Evolutionary conservation across 92 coral and sea anemone species (phyloP).

Genomic region (Nematostella vectensis): DNA sequence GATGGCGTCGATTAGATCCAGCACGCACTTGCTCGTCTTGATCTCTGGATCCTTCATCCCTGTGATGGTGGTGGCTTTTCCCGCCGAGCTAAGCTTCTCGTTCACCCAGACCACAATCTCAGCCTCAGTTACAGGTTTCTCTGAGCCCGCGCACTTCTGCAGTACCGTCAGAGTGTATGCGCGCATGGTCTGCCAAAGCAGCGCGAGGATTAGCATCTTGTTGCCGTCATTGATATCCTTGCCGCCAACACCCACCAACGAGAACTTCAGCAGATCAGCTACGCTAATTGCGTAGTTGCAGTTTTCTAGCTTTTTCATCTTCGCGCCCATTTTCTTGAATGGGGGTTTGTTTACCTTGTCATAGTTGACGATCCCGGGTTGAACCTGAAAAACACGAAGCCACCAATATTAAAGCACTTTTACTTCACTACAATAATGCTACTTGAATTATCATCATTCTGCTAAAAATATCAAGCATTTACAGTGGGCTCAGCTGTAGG

Average conservation of each 20-base stretch:
- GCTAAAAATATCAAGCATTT: too few species aligned
- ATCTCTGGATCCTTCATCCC: conserved; percentile 78
- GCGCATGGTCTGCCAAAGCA: conserved; percentile 95
- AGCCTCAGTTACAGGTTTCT: conserved; percentile 69
- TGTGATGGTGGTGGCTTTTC: conserved; percentile 43
- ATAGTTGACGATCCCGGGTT: conserved; percentile 78
- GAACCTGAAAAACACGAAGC: conserved; percentile 27
- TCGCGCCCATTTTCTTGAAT: conserved; percentile 77
- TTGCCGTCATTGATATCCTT: conserved; percentile 73
- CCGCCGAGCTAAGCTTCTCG: conserved; percentile 54
- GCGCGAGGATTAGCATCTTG: conserved; percentile 66
- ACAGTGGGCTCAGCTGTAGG: too few species aligned
- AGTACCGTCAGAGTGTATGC: conserved; percentile 81
- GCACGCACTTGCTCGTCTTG: conserved; percentile 47
- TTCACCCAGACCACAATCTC: conserved; percentile 81
- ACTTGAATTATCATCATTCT: too few species aligned
- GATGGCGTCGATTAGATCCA: conserved; percentile 86
- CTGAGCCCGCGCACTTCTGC: conserved; percentile 79
- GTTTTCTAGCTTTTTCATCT: conserved; percentile 91
- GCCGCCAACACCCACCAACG: conserved; percentile 93
- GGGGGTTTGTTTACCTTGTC: conserved; percentile 82
- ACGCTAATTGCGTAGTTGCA: conserved; percentile 75
- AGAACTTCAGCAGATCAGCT: conserved; percentile 79
- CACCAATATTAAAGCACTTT: too few species aligned
- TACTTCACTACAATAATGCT: too few species aligned